Evolutionary conservation across 2,113 vertebrate species (phyloP).

Genomic region (Turdus rufiventris): DNA sequence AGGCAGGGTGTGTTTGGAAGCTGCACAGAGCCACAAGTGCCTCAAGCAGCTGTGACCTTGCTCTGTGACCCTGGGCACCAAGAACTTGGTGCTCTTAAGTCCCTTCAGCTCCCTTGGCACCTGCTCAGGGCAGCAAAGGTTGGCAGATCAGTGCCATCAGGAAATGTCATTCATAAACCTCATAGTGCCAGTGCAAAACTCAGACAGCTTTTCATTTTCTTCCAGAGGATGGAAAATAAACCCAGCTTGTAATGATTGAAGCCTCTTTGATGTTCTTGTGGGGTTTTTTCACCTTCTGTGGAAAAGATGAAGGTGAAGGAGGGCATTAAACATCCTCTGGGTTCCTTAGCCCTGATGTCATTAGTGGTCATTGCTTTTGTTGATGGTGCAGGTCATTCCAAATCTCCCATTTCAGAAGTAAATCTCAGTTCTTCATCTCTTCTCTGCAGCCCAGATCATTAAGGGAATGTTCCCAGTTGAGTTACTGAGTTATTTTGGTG

Average conservation of each 20-base stretch:
- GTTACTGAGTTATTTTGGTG: background rate
- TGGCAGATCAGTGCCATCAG: background rate
- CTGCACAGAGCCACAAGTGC: background rate
- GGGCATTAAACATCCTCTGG: background rate
- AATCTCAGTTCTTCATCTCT: background rate
- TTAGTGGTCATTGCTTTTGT: background rate
- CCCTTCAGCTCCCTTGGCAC: background rate
- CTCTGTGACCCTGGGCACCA: fast-evolving
- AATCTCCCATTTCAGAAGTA: background rate
- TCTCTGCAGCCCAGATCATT: fast-evolving
- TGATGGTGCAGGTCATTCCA: background rate
- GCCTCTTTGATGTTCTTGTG: background rate
- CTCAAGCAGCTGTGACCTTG: background rate
- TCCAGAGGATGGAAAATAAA: background rate
- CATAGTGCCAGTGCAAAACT: background rate
- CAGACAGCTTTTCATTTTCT: background rate
- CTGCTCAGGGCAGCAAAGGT: background rate
- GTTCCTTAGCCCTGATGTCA: background rate
- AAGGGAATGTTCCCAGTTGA: background rate
- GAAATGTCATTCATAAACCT: background rate
- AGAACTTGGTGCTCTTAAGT: fast-evolving
- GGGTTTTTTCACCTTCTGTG: background rate
- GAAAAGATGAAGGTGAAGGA: background rate
- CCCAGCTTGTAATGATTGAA: background rate
- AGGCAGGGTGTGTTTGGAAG: background rate